These are phyloP conservation scores for Corvus cornix DNA, from an alignment of 2,113 vertebrate genomes.

Conservation along the genomic window DNA sequence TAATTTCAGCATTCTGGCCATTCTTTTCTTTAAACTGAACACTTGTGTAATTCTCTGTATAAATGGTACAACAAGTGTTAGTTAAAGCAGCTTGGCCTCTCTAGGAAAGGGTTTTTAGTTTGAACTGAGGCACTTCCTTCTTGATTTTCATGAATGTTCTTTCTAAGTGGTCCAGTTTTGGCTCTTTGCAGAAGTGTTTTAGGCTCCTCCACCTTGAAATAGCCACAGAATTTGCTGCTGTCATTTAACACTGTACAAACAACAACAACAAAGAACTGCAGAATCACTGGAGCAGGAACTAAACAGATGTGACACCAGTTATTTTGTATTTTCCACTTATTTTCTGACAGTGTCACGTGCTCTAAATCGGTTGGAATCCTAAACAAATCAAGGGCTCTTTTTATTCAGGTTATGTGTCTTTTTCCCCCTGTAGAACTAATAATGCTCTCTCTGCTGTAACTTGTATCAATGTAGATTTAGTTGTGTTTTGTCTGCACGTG, in stretches of 20 bases:
- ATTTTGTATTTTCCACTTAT: conserved; percentile 28
- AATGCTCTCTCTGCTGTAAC: not conserved
- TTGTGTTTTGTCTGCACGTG: not conserved
- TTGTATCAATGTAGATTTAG: not conserved
- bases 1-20: not conserved
- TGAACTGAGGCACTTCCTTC: not conserved
- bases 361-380: not conserved
- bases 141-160: not conserved
- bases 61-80: not conserved
- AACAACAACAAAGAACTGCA: conserved; percentile 7
- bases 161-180: not conserved
- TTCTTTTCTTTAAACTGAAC: not conserved
- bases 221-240: not conserved
- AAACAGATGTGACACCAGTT: conserved; percentile 43
- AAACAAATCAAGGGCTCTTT: not conserved
- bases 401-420: not conserved
- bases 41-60: not conserved
- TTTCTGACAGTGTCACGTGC: conserved; percentile 4
- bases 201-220: not conserved
- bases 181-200: not conserved
- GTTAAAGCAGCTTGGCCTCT: not conserved
- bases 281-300: conserved; percentile 49
- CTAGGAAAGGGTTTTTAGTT: not conserved
- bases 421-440: not conserved
- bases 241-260: not conserved